Percentiles rank a stretch among this genome's conserved stretches.
Evolutionary conservation across 2,888 invertebrate genomes (phyloP).

Genomic region (Aspidiotus destructor): DNA sequence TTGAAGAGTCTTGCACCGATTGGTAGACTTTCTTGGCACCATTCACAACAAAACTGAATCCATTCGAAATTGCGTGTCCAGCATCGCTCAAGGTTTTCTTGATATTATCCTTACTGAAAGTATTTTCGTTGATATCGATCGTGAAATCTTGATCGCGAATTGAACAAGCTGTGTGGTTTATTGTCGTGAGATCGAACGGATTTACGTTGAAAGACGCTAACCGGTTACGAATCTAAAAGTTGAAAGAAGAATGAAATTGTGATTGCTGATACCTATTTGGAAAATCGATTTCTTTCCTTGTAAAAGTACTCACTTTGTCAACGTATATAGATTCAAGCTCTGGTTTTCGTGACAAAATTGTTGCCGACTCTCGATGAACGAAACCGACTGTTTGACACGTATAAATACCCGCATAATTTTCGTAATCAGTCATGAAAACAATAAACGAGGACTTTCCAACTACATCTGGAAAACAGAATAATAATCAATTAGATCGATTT

Average conservation of each 20-base stretch:
- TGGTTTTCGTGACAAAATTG: constrained; percentile 65
- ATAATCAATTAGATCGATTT: neutral
- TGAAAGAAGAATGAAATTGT: neutral
- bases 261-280: neutral
- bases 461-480: constrained; percentile 49
- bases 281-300: neutral
- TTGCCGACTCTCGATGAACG: constrained; percentile 65
- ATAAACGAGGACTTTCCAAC: constrained; percentile 66
- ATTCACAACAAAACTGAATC: constrained; percentile 59
- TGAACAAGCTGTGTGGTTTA: constrained; percentile 58
- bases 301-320: constrained; percentile 50
- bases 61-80: constrained; percentile 60
- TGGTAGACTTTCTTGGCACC: constrained; percentile 62
- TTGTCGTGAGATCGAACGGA: constrained; percentile 64
- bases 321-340: constrained; percentile 60
- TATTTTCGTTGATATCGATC: constrained; percentile 66
- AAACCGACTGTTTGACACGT: constrained; percentile 68
- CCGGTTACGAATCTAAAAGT: constrained; percentile 52
- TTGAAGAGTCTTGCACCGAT: constrained; percentile 47
- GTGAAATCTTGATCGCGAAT: constrained; percentile 37
- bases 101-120: constrained; percentile 63
- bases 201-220: constrained; percentile 58
- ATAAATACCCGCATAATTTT: constrained; percentile 63
- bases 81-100: constrained; percentile 52
- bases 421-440: constrained; percentile 64